Evolutionary conservation across 2,888 invertebrate species (phyloP), one percentile per base, ranked within the genome.

Genomic region (Nemoura dubitans): DNA sequence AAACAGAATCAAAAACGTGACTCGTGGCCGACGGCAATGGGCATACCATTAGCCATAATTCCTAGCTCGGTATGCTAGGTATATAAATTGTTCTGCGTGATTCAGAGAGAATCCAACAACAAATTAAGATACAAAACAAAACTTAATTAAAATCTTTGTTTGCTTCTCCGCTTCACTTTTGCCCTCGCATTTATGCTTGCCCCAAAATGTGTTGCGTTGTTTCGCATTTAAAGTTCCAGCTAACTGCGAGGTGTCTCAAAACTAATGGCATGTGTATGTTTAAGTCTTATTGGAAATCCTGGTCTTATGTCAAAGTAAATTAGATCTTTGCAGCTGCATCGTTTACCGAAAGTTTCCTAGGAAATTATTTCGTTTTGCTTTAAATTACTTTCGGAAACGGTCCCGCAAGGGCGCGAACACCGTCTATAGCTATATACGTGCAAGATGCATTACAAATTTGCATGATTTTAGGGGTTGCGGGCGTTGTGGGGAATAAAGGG

Each of bases 291-390:
- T 59, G 59, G 59, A 59, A 59, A 59, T 59, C 59, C 59, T 59
- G 21, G 59, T 59, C 59, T 59, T 59, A 59, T 59, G 59, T 59
- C 59, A 59, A 59, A 59, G 59, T 59, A 59, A 59, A 59, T 59
- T 59, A 59, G 59, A 59, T 59, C 59, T 21, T 59, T 59, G 59
- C 10, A 59, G 3, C 59, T 59, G 59, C 59, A 59, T 10, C 59
- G 59, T 59, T 59, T 59, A 21, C 59, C 16, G 14, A 59, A 59
- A 59, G 16, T 59, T 59, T 59, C 59, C 59, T 21, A 59, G 59
- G 59, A 59, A 59, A 59, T 59, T 59, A 59, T 59, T 59, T 59
- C 59, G 59, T 59, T 59, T 59, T 59, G 59, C 59, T 59, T 59
- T 21, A 59, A 59, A 59, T 59, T 7, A 59, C 59, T 59, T 59